phyloP scores from a whole-genome alignment of 2,888 invertebrate genomes.

The Mesorhabditis spiculigera region DNA sequence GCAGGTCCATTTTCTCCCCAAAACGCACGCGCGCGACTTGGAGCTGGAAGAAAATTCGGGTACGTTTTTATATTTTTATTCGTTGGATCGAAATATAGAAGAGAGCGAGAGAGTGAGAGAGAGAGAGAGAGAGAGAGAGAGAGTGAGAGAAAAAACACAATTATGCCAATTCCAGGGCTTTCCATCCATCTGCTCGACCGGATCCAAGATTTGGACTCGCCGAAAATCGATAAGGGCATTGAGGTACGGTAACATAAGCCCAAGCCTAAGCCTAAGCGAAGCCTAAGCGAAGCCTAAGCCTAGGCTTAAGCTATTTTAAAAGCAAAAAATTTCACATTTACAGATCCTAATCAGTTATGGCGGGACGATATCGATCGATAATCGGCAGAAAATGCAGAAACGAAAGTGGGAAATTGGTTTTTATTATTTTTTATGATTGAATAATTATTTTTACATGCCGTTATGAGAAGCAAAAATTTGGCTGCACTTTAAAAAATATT shows the following conservation, averaged over 20 bases:
- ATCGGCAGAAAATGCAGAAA: conserved; percentile 26
- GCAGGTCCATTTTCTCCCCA: conserved; percentile 36
- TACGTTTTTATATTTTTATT: not conserved
- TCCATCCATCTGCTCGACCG: conserved; percentile 36
- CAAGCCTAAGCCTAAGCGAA: no score
- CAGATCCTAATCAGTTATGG: conserved; percentile 49
- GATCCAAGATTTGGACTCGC: conserved; percentile 35
- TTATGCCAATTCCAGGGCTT: conserved; percentile 11
- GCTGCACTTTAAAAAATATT: no score
- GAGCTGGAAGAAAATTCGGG: conserved; percentile 39
- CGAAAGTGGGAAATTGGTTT: conserved; percentile 5
- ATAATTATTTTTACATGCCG: no score
- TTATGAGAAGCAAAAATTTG: no score
- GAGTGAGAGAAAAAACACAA: no score
- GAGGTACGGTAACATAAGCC: conserved; percentile 20
- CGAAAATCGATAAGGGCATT: conserved; percentile 28
- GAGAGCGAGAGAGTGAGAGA: no score
- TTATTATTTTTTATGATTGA: no score
- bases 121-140: no score
- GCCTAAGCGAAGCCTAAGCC: no score
- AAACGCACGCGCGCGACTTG: conserved; percentile 18
- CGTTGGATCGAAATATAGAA: no score
- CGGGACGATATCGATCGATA: conserved; percentile 45
- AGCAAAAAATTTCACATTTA: not conserved
- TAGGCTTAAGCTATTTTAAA: no score